phyloP scores from a whole-genome alignment of 1,140 invertebrate species.

The Bombus difficillimus region DNA sequence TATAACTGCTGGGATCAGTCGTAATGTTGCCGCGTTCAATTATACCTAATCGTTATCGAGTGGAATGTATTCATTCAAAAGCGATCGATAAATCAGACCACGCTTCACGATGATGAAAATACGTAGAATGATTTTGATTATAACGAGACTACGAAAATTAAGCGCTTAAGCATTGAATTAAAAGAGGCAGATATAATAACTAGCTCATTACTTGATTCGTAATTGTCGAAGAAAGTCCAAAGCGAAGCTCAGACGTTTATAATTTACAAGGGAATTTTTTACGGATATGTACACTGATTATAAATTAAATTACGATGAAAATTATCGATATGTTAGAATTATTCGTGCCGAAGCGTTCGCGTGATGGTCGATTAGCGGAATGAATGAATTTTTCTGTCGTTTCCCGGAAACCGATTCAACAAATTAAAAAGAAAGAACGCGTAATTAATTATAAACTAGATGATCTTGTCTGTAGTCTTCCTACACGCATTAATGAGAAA shows the following conservation, averaged over 20 bases:
- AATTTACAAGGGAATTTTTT: too few species aligned
- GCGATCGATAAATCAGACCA: not conserved
- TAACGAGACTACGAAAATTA: not conserved
- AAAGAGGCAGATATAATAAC: not conserved
- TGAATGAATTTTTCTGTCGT: not conserved
- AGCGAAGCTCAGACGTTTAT: not conserved
- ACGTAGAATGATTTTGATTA: not conserved
- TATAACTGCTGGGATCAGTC: not conserved
- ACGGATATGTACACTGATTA: not conserved
- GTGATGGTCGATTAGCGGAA: not conserved
- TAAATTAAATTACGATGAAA: not conserved
- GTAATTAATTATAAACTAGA: not conserved
- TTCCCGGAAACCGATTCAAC: not conserved
- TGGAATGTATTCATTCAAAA: not conserved
- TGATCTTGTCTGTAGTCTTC: not conserved
- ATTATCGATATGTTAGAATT: not conserved
- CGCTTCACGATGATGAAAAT: too few species aligned
- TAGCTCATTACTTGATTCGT: not conserved
- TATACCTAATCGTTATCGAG: constrained; percentile 1
- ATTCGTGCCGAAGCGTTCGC: too few species aligned
- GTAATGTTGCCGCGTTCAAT: not conserved
- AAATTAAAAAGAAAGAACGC: not conserved
- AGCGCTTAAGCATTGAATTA: not conserved
- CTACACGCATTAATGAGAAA: too few species aligned
- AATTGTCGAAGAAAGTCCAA: not conserved